A percentile compares a stretch with the other conserved stretches of the same genome.
These are phyloP conservation scores for Asobara japonica DNA, from an alignment of 1,140 invertebrate genomes.

Conservation along the genomic window DNA sequence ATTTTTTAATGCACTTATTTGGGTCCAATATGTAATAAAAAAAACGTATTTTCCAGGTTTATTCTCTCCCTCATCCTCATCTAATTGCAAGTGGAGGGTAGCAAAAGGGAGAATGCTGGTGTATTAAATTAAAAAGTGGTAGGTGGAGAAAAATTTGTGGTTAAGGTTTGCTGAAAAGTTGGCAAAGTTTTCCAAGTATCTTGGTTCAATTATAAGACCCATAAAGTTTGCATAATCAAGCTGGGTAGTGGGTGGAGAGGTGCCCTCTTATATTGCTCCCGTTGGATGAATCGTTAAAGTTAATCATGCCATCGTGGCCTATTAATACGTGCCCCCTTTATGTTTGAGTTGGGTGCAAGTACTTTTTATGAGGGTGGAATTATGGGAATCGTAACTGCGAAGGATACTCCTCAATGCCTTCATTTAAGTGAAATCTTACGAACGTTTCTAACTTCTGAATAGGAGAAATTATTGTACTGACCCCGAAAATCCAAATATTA, in stretches of 20 bases:
- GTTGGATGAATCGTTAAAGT: slow-evolving; percentile 20
- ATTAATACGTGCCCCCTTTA: slow-evolving; percentile 1
- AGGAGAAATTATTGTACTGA: no score
- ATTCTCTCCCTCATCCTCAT: no score
- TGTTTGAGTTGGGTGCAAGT: neutral
- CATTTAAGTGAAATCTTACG: neutral
- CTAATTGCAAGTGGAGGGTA: neutral
- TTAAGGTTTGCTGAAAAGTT: slow-evolving; percentile 2
- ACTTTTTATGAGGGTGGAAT: neutral
- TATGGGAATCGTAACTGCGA: neutral
- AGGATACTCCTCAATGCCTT: neutral
- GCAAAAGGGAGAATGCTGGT: neutral
- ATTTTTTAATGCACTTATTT: no score
- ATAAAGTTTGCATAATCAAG: slow-evolving; percentile 57
- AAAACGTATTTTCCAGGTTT: no score
- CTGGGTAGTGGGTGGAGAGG: neutral
- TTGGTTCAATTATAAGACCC: slow-evolving; percentile 41
- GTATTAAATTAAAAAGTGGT: neutral
- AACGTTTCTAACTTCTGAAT: no score
- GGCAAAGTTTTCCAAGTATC: slow-evolving; percentile 4
- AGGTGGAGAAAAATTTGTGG: neutral
- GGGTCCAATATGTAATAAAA: no score
- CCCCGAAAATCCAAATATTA: no score
- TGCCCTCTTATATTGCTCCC: slow-evolving; percentile 37
- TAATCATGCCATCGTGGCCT: slow-evolving; percentile 16